Conservation (phyloP, 2,888 invertebrate genomes). For the Schizaphis graminum region DNA sequence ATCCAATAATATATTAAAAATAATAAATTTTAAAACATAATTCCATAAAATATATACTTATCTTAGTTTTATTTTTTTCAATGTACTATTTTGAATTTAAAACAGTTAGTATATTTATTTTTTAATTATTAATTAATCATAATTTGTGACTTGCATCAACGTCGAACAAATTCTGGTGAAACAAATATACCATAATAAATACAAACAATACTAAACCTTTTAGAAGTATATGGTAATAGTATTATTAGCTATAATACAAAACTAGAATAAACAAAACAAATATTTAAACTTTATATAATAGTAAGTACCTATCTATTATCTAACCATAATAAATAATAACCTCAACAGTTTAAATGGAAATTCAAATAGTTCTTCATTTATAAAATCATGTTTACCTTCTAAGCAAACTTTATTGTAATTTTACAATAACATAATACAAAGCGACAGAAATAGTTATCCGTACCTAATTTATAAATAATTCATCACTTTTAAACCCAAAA, state of each 20-base stretch:
- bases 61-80: not conserved
- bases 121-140: not conserved
- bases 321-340: constrained; percentile 12
- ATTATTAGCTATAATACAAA: not conserved
- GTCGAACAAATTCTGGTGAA: not conserved
- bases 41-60: not conserved
- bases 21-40: not conserved
- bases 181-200: not conserved
- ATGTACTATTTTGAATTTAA: not conserved
- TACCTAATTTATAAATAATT: constrained; percentile 1
- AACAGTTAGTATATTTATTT: not conserved
- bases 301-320: not conserved
- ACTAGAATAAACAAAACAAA: not conserved
- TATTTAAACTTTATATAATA: not conserved
- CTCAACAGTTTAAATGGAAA: not conserved
- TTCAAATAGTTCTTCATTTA: not conserved
- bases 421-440: not conserved
- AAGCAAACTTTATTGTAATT: not conserved
- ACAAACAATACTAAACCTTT: not conserved
- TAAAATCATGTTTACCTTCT: not conserved
- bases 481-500: not conserved
- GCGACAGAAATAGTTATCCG: not conserved
- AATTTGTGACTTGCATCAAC: not conserved
- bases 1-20: not conserved
- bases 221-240: no score